Conservation (phyloP, 1,140 invertebrate species). For the Drosophila bocqueti region DNA sequence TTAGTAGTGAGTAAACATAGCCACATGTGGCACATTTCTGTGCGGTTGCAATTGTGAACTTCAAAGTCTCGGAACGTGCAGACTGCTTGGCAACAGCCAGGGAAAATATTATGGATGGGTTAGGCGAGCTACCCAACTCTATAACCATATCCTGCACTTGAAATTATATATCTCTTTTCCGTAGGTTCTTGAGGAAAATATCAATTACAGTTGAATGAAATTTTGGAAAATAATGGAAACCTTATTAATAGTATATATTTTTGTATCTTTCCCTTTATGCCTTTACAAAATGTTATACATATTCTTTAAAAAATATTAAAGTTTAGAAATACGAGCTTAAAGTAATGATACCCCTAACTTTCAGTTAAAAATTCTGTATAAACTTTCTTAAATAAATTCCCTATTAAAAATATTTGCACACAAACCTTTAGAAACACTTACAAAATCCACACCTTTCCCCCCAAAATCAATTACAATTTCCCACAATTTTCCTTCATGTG, state of each 20-base stretch:
- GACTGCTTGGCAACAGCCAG: slow-evolving; percentile 71
- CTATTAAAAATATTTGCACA: not conserved
- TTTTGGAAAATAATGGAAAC: not conserved
- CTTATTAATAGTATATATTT: too few species aligned
- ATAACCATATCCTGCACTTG: slow-evolving; percentile 60
- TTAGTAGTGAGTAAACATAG: slow-evolving; percentile 80
- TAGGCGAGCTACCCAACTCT: slow-evolving; percentile 25
- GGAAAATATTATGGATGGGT: slow-evolving; percentile 46
- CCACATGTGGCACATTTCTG: slow-evolving; percentile 66
- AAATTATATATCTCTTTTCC: slow-evolving; percentile 27
- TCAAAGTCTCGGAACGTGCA: slow-evolving; percentile 66
- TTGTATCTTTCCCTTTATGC: too few species aligned
- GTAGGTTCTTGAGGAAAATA: slow-evolving; percentile 14
- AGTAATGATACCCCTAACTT: not conserved
- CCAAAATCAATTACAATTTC: not conserved
- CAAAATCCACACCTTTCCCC: not conserved
- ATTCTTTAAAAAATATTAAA: too few species aligned
- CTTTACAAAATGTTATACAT: too few species aligned
- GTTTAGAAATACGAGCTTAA: too few species aligned
- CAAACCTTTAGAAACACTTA: not conserved
- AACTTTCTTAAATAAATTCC: not conserved
- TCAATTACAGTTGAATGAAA: slow-evolving; percentile 6
- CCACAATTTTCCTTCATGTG: slow-evolving; percentile 1
- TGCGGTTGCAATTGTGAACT: slow-evolving; percentile 56
- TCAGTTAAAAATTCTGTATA: not conserved